phyloP scores from a whole-genome alignment of 1,140 invertebrate species.

The Ostrea denselamellosa region DNA sequence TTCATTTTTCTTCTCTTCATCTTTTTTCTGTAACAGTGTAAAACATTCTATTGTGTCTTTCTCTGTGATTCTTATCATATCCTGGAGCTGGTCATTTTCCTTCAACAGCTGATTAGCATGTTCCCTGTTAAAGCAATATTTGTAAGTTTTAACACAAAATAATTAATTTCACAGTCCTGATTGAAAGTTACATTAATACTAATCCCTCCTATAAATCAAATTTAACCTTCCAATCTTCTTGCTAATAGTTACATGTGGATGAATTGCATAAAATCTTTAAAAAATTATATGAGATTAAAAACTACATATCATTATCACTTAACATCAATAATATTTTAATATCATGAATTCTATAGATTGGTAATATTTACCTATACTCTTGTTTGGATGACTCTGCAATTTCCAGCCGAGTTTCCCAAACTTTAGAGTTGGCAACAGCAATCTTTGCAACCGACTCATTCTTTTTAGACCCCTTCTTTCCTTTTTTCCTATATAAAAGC shows the following conservation, averaged over 20 bases:
- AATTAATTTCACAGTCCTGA: too few species aligned
- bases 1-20: slow-evolving; percentile 76
- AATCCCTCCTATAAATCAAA: too few species aligned
- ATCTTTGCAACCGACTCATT: slow-evolving; percentile 72
- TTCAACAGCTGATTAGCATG: slow-evolving; percentile 74
- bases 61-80: slow-evolving; percentile 77
- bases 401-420: slow-evolving; percentile 77
- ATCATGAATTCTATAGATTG: not conserved
- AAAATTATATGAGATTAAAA: too few species aligned
- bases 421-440: slow-evolving; percentile 74
- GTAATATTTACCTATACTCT: slow-evolving; percentile 71
- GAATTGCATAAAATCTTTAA: too few species aligned
- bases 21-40: slow-evolving; percentile 76
- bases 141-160: too few species aligned
- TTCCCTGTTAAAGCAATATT: slow-evolving; percentile 66
- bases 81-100: slow-evolving; percentile 77
- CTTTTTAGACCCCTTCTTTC: slow-evolving; percentile 76
- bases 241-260: too few species aligned
- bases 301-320: too few species aligned
- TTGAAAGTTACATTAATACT: too few species aligned
- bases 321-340: not conserved
- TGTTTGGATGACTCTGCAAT: slow-evolving; percentile 72
- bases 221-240: too few species aligned
- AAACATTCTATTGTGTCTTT: slow-evolving; percentile 79
- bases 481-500: slow-evolving; percentile 67